These are phyloP conservation scores for Aix galericulata DNA, from an alignment of 2,113 vertebrate genomes.

Conservation along the genomic window DNA sequence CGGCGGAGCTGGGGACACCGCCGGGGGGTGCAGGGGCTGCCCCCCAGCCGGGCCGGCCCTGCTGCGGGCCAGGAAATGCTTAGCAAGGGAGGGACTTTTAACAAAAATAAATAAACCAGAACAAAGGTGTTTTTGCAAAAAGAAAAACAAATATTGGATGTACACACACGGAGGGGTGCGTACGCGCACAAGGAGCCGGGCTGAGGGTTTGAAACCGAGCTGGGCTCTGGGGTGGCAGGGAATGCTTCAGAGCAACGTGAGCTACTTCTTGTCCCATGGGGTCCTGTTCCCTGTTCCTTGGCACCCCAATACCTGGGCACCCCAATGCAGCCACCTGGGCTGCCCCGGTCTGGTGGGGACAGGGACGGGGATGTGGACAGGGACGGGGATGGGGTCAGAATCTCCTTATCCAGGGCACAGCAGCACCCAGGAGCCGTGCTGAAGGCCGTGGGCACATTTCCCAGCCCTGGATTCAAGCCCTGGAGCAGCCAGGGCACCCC, in stretches of 20 bases:
- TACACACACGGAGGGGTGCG: rapidly evolving
- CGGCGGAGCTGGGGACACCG: not conserved
- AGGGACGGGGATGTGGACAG: not conserved
- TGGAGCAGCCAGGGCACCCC: not conserved
- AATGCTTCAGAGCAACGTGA: not conserved
- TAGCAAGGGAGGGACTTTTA: slow-evolving; percentile 10
- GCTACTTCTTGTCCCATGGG: not conserved
- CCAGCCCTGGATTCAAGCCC: too few species aligned
- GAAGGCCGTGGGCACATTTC: not conserved
- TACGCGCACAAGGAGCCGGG: not conserved
- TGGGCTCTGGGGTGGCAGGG: rapidly evolving
- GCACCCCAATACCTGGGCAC: not conserved
- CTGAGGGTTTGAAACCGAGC: not conserved
- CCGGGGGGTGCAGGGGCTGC: not conserved
- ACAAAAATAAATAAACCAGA: slow-evolving; percentile 12
- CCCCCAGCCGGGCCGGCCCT: not conserved
- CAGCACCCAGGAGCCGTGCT: not conserved
- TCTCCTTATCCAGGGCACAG: rapidly evolving
- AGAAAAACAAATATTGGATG: not conserved
- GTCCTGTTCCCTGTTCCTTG: not conserved
- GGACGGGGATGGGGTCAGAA: not conserved
- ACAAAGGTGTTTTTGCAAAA: slow-evolving; percentile 20
- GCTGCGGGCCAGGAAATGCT: not conserved
- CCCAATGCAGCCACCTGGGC: not conserved
- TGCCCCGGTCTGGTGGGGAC: not conserved